These are phyloP conservation scores for Panulirus ornatus DNA, from an alignment of 1,140 invertebrate genomes.

Conservation along the genomic window DNA sequence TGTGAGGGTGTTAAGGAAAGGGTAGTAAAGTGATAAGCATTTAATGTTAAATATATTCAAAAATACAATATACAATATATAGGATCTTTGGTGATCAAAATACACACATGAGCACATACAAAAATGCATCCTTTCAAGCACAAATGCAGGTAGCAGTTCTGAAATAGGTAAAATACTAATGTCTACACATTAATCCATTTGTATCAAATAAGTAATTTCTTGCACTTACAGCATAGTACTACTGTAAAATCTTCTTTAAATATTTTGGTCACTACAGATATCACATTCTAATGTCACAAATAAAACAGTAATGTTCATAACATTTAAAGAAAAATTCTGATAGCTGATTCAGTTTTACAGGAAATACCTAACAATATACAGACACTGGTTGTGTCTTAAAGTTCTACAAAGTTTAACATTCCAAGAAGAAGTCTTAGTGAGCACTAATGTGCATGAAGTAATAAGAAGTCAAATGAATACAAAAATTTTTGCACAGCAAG, in stretches of 20 bases:
- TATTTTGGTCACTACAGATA: neutral
- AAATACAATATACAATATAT: slow-evolving; percentile 17
- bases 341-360: neutral
- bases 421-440: neutral
- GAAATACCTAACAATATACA: neutral
- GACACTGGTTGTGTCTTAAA: neutral
- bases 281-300: neutral
- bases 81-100: slow-evolving; percentile 13
- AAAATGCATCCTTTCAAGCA: neutral
- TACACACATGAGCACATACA: neutral
- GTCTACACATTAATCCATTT: neutral
- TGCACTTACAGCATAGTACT: neutral
- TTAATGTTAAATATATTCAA: slow-evolving; percentile 9
- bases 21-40: neutral
- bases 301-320: neutral
- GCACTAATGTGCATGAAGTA: neutral
- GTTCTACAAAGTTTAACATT: neutral
- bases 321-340: neutral
- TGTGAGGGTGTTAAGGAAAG: no score
- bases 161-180: neutral
- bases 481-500: neutral
- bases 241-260: neutral
- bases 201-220: neutral
- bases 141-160: neutral
- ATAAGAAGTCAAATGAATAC: neutral